phyloP scores from a whole-genome alignment of 2,888 invertebrate genomes.

The Zaprionus lineosus region DNA sequence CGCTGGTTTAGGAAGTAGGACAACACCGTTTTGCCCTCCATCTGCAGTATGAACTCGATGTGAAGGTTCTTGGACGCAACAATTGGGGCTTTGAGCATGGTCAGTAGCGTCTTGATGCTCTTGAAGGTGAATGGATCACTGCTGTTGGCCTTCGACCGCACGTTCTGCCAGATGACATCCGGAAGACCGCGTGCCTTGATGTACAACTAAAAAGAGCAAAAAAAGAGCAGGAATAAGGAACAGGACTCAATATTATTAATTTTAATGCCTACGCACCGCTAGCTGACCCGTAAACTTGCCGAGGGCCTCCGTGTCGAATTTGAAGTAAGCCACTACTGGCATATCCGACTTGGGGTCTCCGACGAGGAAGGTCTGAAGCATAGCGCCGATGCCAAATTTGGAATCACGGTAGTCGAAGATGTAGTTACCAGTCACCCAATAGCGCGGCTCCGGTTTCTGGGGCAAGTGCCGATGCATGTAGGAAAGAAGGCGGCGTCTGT shows the following conservation, averaged over 20 bases:
- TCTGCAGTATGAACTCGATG: conserved; percentile 86
- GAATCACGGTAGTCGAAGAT: conserved; percentile 88
- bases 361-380: conserved; percentile 86
- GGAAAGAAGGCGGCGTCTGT: conserved; percentile 86
- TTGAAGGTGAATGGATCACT: conserved; percentile 84
- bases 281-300: conserved; percentile 85
- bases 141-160: conserved; percentile 81
- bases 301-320: conserved; percentile 85
- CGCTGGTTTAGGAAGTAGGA: conserved; percentile 87
- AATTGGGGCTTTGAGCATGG: conserved; percentile 83
- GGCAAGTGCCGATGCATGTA: conserved; percentile 87
- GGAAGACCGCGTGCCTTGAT: conserved; percentile 83
- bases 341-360: conserved; percentile 87
- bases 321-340: conserved; percentile 86
- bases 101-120: conserved; percentile 84
- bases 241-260: background rate
- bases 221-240: background rate
- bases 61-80: conserved; percentile 84
- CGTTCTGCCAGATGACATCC: conserved; percentile 83
- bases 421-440: conserved; percentile 89
- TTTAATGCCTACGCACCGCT: conserved; percentile 82
- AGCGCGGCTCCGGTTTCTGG: conserved; percentile 84
- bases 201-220: conserved; percentile 84
- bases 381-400: conserved; percentile 85
- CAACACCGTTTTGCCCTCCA: conserved; percentile 87